These are phyloP conservation scores for Dromius quadrimaculatus DNA, from an alignment of 2,888 invertebrate species.

Conservation along the genomic window DNA sequence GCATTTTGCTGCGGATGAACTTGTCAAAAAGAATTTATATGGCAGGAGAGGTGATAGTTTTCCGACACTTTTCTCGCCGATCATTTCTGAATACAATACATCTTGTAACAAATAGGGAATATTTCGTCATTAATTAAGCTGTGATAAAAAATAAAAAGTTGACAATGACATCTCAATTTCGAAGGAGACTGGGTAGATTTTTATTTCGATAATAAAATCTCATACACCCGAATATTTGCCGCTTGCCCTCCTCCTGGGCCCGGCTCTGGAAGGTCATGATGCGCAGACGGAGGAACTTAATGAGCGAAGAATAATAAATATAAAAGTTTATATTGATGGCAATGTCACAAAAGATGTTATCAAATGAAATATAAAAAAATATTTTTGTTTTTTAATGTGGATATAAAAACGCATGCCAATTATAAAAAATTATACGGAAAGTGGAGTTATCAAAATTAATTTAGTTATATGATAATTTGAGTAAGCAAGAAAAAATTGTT, in stretches of 20 bases:
- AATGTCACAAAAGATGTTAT: conserved; percentile 41
- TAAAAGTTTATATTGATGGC: conserved; percentile 48
- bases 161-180: conserved; percentile 40
- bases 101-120: too few relatives aligned
- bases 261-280: conserved; percentile 17
- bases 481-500: too few relatives aligned
- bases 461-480: too few relatives aligned
- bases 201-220: conserved; percentile 44
- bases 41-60: conserved; percentile 26
- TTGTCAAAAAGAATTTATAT: conserved; percentile 44
- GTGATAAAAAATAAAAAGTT: conserved; percentile 16
- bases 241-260: conserved; percentile 13
- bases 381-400: conserved; percentile 25
- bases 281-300: conserved; percentile 15
- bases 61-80: conserved; percentile 13
- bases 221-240: conserved; percentile 31
- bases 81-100: too few relatives aligned
- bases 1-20: conserved; percentile 38
- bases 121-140: conserved; percentile 20
- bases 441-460: conserved; percentile 16
- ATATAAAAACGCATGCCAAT: conserved; percentile 44
- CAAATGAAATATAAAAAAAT: conserved; percentile 24
- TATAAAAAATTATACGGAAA: conserved; percentile 30
- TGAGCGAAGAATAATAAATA: conserved; percentile 47
- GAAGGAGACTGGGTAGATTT: conserved; percentile 12